Percentiles rank a stretch among this genome's conserved stretches.
Evolutionary conservation across 2,113 vertebrate genomes (phyloP).

Genomic region (Spermophilus dauricus): DNA sequence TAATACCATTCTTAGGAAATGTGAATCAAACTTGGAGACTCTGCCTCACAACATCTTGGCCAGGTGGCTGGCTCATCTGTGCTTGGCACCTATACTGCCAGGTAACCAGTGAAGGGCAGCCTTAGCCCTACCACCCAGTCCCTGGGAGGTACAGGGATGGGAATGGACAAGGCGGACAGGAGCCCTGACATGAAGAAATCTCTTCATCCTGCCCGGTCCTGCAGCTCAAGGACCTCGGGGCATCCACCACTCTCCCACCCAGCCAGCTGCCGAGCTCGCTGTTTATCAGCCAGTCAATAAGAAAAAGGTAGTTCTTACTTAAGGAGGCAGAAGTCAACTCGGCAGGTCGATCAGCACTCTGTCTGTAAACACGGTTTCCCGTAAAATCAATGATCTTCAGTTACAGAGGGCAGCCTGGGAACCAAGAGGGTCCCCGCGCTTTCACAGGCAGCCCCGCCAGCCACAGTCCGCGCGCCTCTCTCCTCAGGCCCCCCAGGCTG

Average conservation of each 20-base stretch:
- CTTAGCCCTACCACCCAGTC: not conserved
- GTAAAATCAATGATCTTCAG: conserved; percentile 99
- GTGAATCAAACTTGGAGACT: not conserved
- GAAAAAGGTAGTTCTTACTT: conserved; percentile 95
- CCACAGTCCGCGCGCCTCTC: not conserved
- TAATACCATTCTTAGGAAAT: not conserved
- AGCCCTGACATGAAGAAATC: not conserved
- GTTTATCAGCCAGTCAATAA: conserved; percentile 93
- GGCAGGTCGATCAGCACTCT: conserved; percentile 99
- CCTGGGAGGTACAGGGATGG: not conserved
- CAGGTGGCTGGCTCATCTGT: not conserved
- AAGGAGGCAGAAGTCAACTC: conserved; percentile 98
- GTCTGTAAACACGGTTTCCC: conserved; percentile 99
- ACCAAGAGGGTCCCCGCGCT: conserved; percentile 90
- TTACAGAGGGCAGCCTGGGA: conserved; percentile 95
- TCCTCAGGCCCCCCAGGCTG: not conserved
- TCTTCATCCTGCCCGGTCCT: not conserved
- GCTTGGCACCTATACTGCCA: not conserved
- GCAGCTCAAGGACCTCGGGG: not conserved
- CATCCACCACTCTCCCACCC: conserved; percentile 71
- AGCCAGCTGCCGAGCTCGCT: conserved; percentile 69
- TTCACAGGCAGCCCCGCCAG: not conserved
- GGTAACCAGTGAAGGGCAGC: not conserved
- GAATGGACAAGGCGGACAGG: not conserved
- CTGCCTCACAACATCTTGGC: not conserved